Conservation (phyloP, 2,888 invertebrate species). For the Drosophila mulleri region DNA sequence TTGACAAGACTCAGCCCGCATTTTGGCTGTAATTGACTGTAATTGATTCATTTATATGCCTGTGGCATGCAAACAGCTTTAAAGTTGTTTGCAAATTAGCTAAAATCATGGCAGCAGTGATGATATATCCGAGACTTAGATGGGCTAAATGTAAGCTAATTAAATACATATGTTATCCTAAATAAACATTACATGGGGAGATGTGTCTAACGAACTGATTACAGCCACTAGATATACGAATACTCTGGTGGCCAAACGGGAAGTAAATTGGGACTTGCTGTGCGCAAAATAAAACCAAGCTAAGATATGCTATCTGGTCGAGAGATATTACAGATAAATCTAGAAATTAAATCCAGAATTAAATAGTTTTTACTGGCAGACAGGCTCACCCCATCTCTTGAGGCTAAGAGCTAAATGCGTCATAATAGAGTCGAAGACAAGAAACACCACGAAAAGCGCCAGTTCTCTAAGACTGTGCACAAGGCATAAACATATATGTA, state of each 20-base stretch:
- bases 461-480: too few relatives aligned
- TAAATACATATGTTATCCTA: not conserved
- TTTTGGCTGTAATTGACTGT: not conserved
- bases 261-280: too few relatives aligned
- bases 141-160: not conserved
- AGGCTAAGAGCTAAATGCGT: too few relatives aligned
- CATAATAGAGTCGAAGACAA: too few relatives aligned
- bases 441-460: too few relatives aligned
- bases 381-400: too few relatives aligned
- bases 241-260: too few relatives aligned
- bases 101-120: not conserved
- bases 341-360: too few relatives aligned
- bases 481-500: not conserved
- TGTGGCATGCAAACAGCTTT: not conserved
- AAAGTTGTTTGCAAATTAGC: not conserved
- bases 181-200: not conserved
- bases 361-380: too few relatives aligned
- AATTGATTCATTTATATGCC: not conserved
- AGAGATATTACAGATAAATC: too few relatives aligned
- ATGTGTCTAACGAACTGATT: not conserved
- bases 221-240: not conserved
- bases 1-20: not conserved
- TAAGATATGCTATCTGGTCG: too few relatives aligned
- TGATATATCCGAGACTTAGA: not conserved
- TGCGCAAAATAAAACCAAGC: too few relatives aligned